Evolutionary conservation across 2,888 invertebrate species (phyloP).

Genomic region (Cremastinae sp.): DNA sequence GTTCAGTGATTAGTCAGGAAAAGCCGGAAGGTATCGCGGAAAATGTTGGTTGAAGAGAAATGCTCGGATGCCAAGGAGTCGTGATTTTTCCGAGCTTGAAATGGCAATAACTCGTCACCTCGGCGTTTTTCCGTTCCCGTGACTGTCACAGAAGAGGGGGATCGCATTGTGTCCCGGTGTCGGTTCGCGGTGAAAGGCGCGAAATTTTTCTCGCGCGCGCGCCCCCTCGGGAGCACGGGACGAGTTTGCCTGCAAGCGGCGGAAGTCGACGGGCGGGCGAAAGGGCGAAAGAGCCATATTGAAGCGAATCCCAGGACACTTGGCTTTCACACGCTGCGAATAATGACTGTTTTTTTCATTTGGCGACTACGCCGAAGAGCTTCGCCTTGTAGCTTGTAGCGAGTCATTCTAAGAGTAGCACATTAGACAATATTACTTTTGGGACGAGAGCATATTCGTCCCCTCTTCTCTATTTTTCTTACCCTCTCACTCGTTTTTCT

Average conservation of each 20-base stretch:
- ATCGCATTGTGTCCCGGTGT: constrained; percentile 10
- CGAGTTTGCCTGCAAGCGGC: constrained; percentile 26
- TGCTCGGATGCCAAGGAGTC: constrained; percentile 53
- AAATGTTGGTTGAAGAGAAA: constrained; percentile 4
- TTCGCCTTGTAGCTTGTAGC: not conserved
- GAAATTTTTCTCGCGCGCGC: constrained; percentile 13
- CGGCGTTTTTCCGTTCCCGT: not conserved
- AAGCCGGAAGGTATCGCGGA: not conserved
- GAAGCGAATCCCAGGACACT: constrained; percentile 66
- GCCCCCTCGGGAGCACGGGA: constrained; percentile 43
- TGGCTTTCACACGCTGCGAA: constrained; percentile 66
- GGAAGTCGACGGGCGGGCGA: constrained; percentile 47
- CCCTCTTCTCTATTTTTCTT: constrained; percentile 1
- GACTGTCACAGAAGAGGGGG: not conserved
- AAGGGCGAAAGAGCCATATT: constrained; percentile 40
- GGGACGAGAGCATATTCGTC: constrained; percentile 63
- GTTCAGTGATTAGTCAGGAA: no score
- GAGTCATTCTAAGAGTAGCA: constrained; percentile 61
- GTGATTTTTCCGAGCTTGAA: not conserved
- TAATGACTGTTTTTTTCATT: constrained; percentile 68
- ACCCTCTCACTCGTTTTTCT: constrained; percentile 4
- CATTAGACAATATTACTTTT: constrained; percentile 73
- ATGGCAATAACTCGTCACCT: constrained; percentile 2
- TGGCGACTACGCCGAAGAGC: constrained; percentile 51
- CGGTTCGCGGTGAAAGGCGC: constrained; percentile 13